Percentiles rank a stretch among this genome's conserved stretches.
These are phyloP conservation scores for Rhea americana DNA, from an alignment of 2,113 vertebrate genomes.

Conservation along the genomic window DNA sequence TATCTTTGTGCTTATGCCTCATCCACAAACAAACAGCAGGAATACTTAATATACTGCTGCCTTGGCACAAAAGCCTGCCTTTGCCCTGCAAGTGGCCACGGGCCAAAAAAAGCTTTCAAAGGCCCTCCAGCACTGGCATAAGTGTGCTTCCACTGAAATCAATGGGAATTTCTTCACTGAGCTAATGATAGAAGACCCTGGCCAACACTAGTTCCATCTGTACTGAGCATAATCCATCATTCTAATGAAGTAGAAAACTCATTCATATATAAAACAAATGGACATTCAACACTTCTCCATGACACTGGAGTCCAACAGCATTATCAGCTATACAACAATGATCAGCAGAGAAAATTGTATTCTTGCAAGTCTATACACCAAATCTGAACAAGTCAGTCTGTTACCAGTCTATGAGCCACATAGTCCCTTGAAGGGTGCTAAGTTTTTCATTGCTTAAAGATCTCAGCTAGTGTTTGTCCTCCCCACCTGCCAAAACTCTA, in stretches of 20 bases:
- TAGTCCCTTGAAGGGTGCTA: background rate
- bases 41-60: background rate
- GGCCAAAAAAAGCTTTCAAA: background rate
- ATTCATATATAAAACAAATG: conserved; percentile 1
- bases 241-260: background rate
- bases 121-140: background rate
- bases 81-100: background rate
- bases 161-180: background rate
- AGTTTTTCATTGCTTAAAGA: background rate
- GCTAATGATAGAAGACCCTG: background rate
- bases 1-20: background rate
- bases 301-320: background rate
- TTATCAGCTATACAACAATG: background rate
- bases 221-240: background rate
- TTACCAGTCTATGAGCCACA: background rate
- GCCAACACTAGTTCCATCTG: conserved; percentile 20
- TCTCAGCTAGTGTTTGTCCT: background rate
- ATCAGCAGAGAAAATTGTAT: background rate
- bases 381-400: background rate
- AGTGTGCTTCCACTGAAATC: background rate
- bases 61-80: background rate
- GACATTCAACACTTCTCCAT: background rate
- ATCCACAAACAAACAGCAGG: background rate
- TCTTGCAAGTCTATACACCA: background rate
- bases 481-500: background rate